phyloP scores from a whole-genome alignment of 2,113 vertebrate species.

The Pollimyrus isidori region DNA sequence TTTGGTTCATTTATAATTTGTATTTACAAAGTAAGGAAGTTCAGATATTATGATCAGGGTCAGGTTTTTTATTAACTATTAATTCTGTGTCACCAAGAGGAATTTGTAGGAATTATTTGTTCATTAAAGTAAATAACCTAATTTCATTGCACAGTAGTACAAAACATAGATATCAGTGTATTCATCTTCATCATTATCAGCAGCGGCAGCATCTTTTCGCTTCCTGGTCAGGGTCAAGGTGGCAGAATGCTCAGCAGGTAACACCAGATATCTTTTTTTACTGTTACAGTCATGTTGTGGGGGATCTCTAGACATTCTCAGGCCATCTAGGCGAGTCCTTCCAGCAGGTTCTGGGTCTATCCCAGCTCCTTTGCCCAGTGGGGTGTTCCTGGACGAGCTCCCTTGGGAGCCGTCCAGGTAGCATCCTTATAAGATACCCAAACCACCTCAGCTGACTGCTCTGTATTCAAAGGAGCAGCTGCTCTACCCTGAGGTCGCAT shows the following conservation, averaged over 20 bases:
- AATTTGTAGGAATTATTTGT: not conserved
- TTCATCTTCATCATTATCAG: not conserved
- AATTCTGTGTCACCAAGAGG: not conserved
- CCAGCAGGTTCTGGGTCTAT: not conserved
- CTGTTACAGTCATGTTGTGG: not conserved
- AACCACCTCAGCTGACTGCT: not conserved
- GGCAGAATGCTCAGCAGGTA: not conserved
- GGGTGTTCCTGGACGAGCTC: not conserved
- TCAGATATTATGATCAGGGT: not conserved
- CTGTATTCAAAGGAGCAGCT: not conserved
- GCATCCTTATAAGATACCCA: not conserved
- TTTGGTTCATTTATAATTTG: not conserved
- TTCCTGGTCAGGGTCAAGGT: not conserved
- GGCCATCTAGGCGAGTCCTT: not conserved
- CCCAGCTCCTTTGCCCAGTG: not conserved
- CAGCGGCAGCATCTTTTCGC: not conserved
- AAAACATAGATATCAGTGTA: not conserved
- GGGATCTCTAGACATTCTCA: not conserved
- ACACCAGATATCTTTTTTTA: not conserved
- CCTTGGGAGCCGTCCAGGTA: not conserved
- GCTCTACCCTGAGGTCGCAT: not conserved
- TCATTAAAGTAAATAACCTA: not conserved
- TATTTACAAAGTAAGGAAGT: not conserved
- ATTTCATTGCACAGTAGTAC: not conserved
- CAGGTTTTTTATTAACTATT: not conserved